phyloP scores from a whole-genome alignment of 2,888 invertebrate genomes.

The Polia nebulosa region DNA sequence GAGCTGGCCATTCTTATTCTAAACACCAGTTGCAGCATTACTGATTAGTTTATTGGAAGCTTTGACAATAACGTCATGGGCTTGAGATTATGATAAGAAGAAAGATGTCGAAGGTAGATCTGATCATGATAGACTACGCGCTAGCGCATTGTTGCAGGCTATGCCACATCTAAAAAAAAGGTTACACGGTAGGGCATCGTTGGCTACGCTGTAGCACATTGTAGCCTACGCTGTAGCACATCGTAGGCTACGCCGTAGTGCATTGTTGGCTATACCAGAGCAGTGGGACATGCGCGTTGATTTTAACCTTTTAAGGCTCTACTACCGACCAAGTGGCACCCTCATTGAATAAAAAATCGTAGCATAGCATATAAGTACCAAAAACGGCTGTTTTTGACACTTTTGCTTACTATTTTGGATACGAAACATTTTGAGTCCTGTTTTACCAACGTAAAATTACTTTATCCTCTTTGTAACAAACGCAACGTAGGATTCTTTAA shows the following conservation, averaged over 20 bases:
- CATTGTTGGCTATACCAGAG: background rate
- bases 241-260: background rate
- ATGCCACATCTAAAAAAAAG: background rate
- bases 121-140: background rate
- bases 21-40: background rate
- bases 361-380: too few species aligned
- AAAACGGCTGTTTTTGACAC: too few species aligned
- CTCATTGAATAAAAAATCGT: too few species aligned
- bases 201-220: background rate
- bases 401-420: too few species aligned
- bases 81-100: background rate
- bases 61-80: background rate
- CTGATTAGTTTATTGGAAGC: background rate
- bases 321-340: too few species aligned
- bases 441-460: too few species aligned
- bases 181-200: background rate
- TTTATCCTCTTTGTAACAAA: too few species aligned
- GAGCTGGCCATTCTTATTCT: background rate
- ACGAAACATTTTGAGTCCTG: too few species aligned
- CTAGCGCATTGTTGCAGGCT: background rate
- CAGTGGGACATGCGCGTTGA: too few species aligned
- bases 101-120: background rate
- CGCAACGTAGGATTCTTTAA: too few species aligned
- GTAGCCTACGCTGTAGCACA: background rate
- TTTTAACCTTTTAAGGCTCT: background rate